Base-by-base conservation (phyloP, 2,113 vertebrate genomes). In the Riparia riparia region DNA sequence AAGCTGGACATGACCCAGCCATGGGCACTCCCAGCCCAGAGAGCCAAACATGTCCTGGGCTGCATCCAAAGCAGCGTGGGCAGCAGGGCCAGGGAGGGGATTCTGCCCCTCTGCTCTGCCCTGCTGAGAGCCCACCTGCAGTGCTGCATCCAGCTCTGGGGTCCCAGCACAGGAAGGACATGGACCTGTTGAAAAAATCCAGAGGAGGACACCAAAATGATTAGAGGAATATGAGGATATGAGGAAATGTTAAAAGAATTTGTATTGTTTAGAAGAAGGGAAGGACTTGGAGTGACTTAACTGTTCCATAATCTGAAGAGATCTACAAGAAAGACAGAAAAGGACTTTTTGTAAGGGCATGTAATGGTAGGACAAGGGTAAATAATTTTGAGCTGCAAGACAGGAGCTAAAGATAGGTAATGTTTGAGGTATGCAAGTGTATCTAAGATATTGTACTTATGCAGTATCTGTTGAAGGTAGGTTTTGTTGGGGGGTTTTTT, bases 301-400 rank as follows among this genome's bases (percentile, higher is more conserved):
- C 5, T n/a, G 9, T 31, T 58, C 24, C 50, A n/a, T 13, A 71
- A 29, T 42, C 28, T 65, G 29, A 79, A 51, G 9, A 19, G 4
- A 64, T 28, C 22, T 45, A 21, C 9, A n/a, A 64, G 12, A 50
- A 50, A 56, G 28, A 7, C 1, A 34, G 15, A 64, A 42, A 54
- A 32, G 3, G 17, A 7, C 19, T n/a, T 79, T 71, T 34, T 45
- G 31, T 0, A 0, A 41, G 14, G 26, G 4, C 4, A 14, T 26
- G 6, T 41, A 50, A 15, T 54, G 21, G 32, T 3, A 58, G 3
- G 17, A 51, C 7, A 72, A 56, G 18, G 5, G 8, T 22, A 42
- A 70, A 31, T 18, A 0, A 12, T 45, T 57, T 57, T 31, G 41
- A 65, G 29, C 6, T 26, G 24, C 42, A 61, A 28, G 34, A 51